phyloP scores from a whole-genome alignment of 2,888 invertebrate species.

The Portevinia maculata region DNA sequence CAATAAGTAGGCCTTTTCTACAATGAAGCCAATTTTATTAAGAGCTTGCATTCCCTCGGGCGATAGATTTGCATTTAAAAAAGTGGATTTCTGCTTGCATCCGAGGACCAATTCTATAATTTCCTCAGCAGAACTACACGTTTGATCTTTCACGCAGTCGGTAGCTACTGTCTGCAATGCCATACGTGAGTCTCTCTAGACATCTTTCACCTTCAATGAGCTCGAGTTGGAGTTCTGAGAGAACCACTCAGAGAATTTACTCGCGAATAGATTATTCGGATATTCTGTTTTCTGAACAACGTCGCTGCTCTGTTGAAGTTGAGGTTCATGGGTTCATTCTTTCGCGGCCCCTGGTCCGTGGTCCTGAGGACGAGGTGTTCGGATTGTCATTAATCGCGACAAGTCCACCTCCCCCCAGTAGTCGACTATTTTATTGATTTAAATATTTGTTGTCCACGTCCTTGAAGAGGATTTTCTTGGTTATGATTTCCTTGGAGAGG shows the following conservation, averaged over 20 bases:
- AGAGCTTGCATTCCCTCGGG: constrained; percentile 85
- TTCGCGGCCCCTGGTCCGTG: not conserved
- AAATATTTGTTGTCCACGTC: constrained; percentile 84
- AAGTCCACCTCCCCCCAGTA: constrained; percentile 81
- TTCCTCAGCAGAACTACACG: constrained; percentile 74
- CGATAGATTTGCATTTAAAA: constrained; percentile 86
- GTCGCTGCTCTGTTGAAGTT: not conserved
- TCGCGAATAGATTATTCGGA: constrained; percentile 83
- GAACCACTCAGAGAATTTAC: constrained; percentile 86
- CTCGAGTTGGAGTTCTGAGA: constrained; percentile 82
- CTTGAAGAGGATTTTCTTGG: constrained; percentile 84
- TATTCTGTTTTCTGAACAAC: constrained; percentile 72
- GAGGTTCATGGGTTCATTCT: not conserved
- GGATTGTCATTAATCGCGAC: not conserved
- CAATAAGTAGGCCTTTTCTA: too few species aligned
- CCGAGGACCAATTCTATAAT: constrained; percentile 81
- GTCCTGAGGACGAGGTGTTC: not conserved
- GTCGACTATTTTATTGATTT: constrained; percentile 82
- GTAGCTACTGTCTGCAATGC: constrained; percentile 77
- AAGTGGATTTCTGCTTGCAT: constrained; percentile 83
- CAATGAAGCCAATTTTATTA: too few species aligned
- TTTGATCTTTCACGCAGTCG: constrained; percentile 74
- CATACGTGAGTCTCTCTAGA: constrained; percentile 84
- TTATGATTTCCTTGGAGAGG: constrained; percentile 84
- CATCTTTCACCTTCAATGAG: constrained; percentile 83